phyloP scores from a whole-genome alignment of 2,113 vertebrate genomes.

The Setophaga petechia region DNA sequence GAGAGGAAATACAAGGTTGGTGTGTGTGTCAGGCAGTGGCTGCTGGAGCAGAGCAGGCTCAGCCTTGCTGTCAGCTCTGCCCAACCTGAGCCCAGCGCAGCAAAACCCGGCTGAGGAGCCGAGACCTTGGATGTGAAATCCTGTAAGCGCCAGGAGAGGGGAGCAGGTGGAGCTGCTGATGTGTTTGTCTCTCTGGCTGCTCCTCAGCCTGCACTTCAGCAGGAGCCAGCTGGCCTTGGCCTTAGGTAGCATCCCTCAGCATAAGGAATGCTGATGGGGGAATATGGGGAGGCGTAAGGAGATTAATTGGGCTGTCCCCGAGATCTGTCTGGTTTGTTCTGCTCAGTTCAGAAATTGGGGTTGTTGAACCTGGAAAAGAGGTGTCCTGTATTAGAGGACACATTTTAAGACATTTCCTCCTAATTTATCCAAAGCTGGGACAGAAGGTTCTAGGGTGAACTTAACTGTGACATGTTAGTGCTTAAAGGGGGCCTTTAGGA shows the following conservation, averaged over 20 bases:
- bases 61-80: not conserved
- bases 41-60: not conserved
- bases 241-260: not conserved
- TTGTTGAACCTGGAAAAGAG: not conserved
- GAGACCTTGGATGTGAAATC: not conserved
- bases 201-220: not conserved
- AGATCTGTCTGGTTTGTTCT: not conserved
- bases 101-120: not conserved
- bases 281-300: rapidly evolving
- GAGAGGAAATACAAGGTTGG: not conserved
- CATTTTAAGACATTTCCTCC: not conserved
- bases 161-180: not conserved
- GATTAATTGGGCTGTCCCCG: rapidly evolving
- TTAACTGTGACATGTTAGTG: not conserved
- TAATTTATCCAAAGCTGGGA: too few species aligned
- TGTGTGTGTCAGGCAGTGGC: not conserved
- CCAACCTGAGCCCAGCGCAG: rapidly evolving
- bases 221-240: not conserved
- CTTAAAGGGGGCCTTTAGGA: not conserved
- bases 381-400: not conserved
- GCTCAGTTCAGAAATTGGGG: not conserved
- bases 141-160: not conserved
- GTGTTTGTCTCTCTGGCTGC: not conserved
- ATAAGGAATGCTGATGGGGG: rapidly evolving
- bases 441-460: not conserved